These are phyloP conservation scores for Sebastes diploproa DNA, from an alignment of 2,797 vertebrate species.

Conservation along the genomic window DNA sequence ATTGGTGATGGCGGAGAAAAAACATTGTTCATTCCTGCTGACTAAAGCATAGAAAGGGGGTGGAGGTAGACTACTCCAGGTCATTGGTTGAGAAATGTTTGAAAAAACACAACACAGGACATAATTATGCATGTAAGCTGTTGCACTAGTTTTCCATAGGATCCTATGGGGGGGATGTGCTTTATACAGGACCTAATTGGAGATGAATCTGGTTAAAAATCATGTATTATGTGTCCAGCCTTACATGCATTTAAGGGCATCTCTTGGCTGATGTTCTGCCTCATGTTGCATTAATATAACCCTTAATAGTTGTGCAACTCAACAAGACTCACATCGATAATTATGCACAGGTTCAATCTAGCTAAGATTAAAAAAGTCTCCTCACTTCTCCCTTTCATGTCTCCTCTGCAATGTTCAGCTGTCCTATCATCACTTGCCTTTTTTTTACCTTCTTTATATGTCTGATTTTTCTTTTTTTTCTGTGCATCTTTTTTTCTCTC, in stretches of 20 bases:
- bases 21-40: slow-evolving; percentile 60
- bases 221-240: slow-evolving; percentile 45
- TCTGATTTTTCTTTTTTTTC: slow-evolving; percentile 54
- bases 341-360: slow-evolving; percentile 52
- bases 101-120: slow-evolving; percentile 47
- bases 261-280: slow-evolving; percentile 41
- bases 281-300: slow-evolving; percentile 48
- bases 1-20: slow-evolving; percentile 26
- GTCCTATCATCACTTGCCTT: slow-evolving; percentile 90
- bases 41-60: slow-evolving; percentile 39
- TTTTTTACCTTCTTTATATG: slow-evolving; percentile 53
- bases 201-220: slow-evolving; percentile 48
- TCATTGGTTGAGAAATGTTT: slow-evolving; percentile 38
- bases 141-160: slow-evolving; percentile 50
- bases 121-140: slow-evolving; percentile 66
- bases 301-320: slow-evolving; percentile 20
- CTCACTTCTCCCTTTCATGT: slow-evolving; percentile 48
- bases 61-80: slow-evolving; percentile 44
- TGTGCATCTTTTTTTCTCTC: slow-evolving; percentile 77
- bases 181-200: slow-evolving; percentile 58
- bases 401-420: slow-evolving; percentile 63
- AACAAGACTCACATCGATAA: slow-evolving; percentile 26
- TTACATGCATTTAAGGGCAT: slow-evolving; percentile 51
- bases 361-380: slow-evolving; percentile 35
- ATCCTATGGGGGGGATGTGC: slow-evolving; percentile 47